These are phyloP conservation scores for Phrynocephalus vlangalii DNA, from an alignment of 2,797 vertebrate species.

Conservation along the genomic window DNA sequence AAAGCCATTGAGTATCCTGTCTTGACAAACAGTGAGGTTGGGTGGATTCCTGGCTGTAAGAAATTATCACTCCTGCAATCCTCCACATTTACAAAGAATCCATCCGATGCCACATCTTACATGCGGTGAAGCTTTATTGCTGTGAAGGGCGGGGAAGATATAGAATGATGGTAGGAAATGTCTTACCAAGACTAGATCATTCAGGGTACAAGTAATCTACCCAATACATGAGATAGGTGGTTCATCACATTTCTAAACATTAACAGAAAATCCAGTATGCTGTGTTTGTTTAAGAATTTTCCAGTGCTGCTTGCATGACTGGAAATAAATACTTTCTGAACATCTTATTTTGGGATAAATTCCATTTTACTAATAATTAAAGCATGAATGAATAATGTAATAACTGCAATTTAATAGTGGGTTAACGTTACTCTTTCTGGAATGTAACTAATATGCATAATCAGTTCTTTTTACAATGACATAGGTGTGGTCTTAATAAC, in stretches of 20 bases:
- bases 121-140: not conserved
- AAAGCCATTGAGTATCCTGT: not conserved
- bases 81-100: not conserved
- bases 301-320: no score
- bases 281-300: not conserved
- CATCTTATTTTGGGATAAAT: not conserved
- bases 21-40: not conserved
- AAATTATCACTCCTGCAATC: not conserved
- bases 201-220: not conserved
- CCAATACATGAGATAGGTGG: not conserved
- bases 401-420: no score
- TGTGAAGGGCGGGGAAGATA: not conserved
- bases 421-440: no score
- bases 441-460: no score
- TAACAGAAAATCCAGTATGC: not conserved
- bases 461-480: no score
- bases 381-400: no score
- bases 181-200: not conserved
- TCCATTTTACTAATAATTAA: not conserved
- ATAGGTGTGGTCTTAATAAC: no score
- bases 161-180: not conserved
- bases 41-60: not conserved
- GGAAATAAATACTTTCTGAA: not conserved
- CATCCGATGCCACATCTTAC: not conserved
- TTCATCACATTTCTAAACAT: not conserved